phyloP scores from a whole-genome alignment of 2,113 vertebrate genomes.

The Hyperoodon ampullatus region DNA sequence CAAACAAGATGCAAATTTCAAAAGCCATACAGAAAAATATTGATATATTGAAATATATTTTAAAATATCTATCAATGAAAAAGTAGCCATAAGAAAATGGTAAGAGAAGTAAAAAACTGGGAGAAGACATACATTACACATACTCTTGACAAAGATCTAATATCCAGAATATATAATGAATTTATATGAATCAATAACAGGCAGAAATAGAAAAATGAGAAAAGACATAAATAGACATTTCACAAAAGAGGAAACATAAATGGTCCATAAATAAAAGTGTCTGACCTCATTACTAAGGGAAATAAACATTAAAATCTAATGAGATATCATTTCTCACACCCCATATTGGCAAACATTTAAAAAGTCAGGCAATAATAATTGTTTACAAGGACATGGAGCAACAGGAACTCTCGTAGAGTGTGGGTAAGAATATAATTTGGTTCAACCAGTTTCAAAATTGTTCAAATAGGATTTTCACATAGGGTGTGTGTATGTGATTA shows the following conservation, averaged over 20 bases:
- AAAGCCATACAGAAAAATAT: background rate
- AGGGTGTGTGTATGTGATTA: background rate
- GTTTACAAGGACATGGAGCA: background rate
- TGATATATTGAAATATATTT: background rate
- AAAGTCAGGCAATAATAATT: background rate
- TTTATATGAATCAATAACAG: background rate
- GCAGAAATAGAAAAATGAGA: background rate
- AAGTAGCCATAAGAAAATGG: background rate
- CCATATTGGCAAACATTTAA: background rate
- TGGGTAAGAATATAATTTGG: background rate
- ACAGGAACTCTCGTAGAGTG: too few species aligned
- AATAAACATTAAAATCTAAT: background rate
- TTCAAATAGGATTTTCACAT: background rate
- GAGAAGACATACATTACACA: background rate
- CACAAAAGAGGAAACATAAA: background rate
- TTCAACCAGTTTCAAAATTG: background rate
- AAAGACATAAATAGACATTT: background rate
- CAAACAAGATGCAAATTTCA: background rate
- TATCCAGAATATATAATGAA: background rate
- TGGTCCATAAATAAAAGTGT: background rate
- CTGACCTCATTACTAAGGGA: background rate
- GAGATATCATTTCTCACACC: background rate
- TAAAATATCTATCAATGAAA: background rate
- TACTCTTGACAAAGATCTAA: background rate
- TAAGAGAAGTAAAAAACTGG: background rate